Evolutionary conservation across 2,797 vertebrate genomes (phyloP).

Genomic region (Arctocebus calabarensis): DNA sequence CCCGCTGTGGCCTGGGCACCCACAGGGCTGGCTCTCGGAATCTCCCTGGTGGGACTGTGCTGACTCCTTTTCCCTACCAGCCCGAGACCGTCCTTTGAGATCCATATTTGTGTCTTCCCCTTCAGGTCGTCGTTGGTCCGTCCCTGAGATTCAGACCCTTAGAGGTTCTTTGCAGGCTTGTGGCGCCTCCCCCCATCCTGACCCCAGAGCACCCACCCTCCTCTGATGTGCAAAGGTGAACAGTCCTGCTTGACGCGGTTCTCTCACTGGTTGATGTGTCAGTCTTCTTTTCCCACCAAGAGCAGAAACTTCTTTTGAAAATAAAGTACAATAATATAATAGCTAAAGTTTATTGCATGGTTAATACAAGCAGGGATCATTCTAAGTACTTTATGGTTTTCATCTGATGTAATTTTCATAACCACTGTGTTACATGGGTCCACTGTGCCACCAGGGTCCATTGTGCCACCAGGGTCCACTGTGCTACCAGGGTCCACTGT

Average conservation of each 20-base stretch:
- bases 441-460: no score
- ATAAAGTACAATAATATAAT: not conserved
- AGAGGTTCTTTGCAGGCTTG: no score
- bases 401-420: not conserved
- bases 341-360: accelerated
- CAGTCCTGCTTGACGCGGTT: no score
- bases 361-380: accelerated
- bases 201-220: no score
- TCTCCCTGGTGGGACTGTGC: not conserved
- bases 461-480: no score
- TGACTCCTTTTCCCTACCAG: not conserved
- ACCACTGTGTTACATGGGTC: not conserved
- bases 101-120: no score
- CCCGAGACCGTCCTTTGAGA: not conserved
- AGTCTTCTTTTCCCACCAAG: not conserved
- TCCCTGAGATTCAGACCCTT: no score
- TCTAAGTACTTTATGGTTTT: accelerated
- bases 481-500: no score
- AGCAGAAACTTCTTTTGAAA: not conserved
- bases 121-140: no score
- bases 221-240: no score
- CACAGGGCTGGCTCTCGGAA: not conserved
- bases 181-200: no score
- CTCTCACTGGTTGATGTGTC: not conserved
- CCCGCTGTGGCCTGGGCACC: not conserved